Conservation (phyloP, 1,140 invertebrate species). For the Drusus annulatus region DNA sequence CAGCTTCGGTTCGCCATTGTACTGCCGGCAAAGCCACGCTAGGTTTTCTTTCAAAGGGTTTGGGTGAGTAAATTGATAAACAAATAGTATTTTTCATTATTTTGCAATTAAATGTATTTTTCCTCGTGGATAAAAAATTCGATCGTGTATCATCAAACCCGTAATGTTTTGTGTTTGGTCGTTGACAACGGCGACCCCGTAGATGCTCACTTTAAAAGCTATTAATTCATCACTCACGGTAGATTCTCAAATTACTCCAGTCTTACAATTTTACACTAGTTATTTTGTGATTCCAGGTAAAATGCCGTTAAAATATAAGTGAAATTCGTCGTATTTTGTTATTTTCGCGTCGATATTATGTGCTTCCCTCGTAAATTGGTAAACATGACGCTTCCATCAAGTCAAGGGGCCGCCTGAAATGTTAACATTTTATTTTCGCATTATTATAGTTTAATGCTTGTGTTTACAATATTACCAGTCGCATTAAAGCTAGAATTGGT, state of each 20-base stretch:
- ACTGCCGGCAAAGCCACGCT: slow-evolving; percentile 41
- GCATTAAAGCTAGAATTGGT: too few species aligned
- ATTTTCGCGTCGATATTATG: slow-evolving; percentile 6
- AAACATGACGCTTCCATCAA: slow-evolving; percentile 31
- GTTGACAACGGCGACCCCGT: slow-evolving; percentile 7
- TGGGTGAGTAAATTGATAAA: slow-evolving; percentile 35
- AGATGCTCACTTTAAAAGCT: too few species aligned
- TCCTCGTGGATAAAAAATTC: neutral
- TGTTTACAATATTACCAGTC: too few species aligned
- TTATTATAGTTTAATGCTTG: neutral
- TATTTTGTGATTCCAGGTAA: too few species aligned
- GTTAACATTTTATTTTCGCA: slow-evolving; percentile 18
- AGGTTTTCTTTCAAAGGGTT: slow-evolving; percentile 18
- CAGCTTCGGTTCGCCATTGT: slow-evolving; percentile 41
- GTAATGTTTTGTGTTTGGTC: neutral
- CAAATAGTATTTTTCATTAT: slow-evolving; percentile 14
- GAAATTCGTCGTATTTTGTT: neutral
- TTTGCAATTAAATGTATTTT: slow-evolving; percentile 8
- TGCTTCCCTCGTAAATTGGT: slow-evolving; percentile 43
- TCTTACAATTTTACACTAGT: neutral
- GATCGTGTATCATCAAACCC: neutral
- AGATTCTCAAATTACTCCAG: neutral
- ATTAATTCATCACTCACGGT: too few species aligned
- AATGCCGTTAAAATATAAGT: too few species aligned
- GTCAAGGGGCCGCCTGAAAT: slow-evolving; percentile 34